phyloP scores from a whole-genome alignment of 2,113 vertebrate genomes.

The Saccopteryx leptura region DNA sequence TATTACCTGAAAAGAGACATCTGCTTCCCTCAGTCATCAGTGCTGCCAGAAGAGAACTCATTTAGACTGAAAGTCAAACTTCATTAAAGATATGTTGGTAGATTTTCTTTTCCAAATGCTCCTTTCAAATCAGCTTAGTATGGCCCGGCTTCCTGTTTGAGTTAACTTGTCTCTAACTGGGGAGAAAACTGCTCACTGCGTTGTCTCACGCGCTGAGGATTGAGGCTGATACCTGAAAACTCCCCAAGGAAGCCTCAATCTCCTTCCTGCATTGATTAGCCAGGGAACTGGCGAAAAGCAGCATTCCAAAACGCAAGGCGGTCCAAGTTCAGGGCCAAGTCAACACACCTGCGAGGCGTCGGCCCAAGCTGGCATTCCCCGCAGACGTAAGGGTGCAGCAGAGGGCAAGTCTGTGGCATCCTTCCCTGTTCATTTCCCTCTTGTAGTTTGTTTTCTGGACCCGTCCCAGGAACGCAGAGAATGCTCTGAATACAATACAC shows the following conservation, averaged over 20 bases:
- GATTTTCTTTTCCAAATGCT: neutral
- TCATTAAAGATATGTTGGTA: neutral
- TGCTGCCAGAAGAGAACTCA: neutral
- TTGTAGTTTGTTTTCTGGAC: neutral
- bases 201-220: neutral
- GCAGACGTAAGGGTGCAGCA: constrained; percentile 30
- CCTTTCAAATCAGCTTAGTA: neutral
- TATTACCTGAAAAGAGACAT: neutral
- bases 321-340: neutral
- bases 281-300: neutral
- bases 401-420: constrained; percentile 2
- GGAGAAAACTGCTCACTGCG: neutral
- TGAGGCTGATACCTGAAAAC: neutral
- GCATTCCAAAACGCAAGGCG: rapidly evolving
- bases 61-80: neutral
- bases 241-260: neutral
- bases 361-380: constrained; percentile 50
- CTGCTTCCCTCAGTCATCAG: neutral
- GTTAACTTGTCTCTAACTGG: neutral
- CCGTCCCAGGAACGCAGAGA: neutral
- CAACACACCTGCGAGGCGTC: neutral
- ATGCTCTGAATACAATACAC: neutral
- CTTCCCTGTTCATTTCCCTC: constrained; percentile 44
- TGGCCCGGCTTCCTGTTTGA: neutral
- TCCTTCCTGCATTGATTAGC: neutral